Percentiles rank a stretch among this genome's conserved stretches.
Conservation (phyloP, 2,113 vertebrate genomes). For the Ardeotis arabs region DNA sequence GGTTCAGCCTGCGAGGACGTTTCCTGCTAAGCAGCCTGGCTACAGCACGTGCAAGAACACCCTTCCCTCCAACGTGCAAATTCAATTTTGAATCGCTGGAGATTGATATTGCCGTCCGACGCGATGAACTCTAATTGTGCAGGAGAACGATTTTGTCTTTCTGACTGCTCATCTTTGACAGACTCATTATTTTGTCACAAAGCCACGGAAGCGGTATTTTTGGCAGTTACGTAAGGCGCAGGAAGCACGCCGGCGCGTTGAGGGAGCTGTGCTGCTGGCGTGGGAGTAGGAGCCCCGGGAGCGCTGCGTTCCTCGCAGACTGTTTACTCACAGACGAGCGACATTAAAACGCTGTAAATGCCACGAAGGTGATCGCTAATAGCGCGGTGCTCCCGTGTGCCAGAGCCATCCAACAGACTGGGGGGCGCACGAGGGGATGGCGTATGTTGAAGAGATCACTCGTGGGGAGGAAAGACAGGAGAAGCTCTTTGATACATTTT, state of each 20-base stretch:
- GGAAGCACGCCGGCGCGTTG: not conserved
- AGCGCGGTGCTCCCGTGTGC: not conserved
- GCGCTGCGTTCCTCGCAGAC: not conserved
- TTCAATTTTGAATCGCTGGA: constrained; percentile 42
- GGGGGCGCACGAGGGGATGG: constrained; percentile 17
- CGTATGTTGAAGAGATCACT: constrained; percentile 29
- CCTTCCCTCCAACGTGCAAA: constrained; percentile 7
- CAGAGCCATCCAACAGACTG: constrained; percentile 47
- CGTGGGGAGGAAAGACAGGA: constrained; percentile 1
- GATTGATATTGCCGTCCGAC: constrained; percentile 55
- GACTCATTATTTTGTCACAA: constrained; percentile 68
- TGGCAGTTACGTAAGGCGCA: constrained; percentile 47
- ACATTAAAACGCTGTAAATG: constrained; percentile 64
- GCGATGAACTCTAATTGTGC: constrained; percentile 52
- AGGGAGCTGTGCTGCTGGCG: not conserved
- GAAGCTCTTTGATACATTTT: constrained; percentile 49
- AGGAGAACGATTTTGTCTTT: constrained; percentile 59
- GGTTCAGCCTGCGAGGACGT: not conserved
- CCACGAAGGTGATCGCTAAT: constrained; percentile 54
- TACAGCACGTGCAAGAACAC: not conserved
- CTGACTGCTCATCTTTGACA: constrained; percentile 66
- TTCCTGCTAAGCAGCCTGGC: constrained; percentile 22
- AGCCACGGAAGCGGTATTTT: constrained; percentile 41
- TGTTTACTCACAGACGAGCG: constrained; percentile 55
- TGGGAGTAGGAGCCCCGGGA: not conserved